Conservation (phyloP, 1,140 invertebrate species). For the Chymomyza costata region DNA sequence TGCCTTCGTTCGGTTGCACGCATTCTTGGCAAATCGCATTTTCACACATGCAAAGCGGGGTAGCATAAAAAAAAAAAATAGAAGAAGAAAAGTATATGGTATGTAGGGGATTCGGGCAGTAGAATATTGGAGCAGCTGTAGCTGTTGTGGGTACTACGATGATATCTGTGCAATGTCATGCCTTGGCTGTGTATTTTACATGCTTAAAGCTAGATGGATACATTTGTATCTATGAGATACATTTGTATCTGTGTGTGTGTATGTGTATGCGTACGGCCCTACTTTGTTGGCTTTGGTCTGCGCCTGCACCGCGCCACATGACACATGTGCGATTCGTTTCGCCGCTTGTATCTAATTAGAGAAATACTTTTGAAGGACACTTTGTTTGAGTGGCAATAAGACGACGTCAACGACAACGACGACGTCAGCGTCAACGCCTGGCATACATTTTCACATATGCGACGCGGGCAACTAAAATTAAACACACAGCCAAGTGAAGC, state of each 20-base stretch:
- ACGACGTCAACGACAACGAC: slow-evolving; percentile 29
- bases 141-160: no score
- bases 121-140: no score
- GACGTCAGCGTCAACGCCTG: slow-evolving; percentile 12
- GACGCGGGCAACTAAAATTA: slow-evolving; percentile 45
- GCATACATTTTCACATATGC: slow-evolving; percentile 42
- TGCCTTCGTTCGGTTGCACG: slow-evolving; percentile 10
- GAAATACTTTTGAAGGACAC: slow-evolving; percentile 73
- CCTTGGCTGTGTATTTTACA: no score
- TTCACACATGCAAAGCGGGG: slow-evolving; percentile 42
- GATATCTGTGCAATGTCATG: slow-evolving; percentile 19
- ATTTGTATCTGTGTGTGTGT: no score
- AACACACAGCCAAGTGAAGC: slow-evolving; percentile 22
- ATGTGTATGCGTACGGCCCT: no score
- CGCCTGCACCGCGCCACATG: background rate
- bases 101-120: no score
- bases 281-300: no score
- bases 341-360: slow-evolving; percentile 60
- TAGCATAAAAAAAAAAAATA: slow-evolving; percentile 5
- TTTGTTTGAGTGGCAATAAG: slow-evolving; percentile 51
- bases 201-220: no score
- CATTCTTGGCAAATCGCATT: slow-evolving; percentile 46
- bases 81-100: no score
- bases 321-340: slow-evolving; percentile 16
- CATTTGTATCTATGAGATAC: no score